phyloP scores from a whole-genome alignment of 2,888 invertebrate species.

The Hofmannophila pseudospretella region DNA sequence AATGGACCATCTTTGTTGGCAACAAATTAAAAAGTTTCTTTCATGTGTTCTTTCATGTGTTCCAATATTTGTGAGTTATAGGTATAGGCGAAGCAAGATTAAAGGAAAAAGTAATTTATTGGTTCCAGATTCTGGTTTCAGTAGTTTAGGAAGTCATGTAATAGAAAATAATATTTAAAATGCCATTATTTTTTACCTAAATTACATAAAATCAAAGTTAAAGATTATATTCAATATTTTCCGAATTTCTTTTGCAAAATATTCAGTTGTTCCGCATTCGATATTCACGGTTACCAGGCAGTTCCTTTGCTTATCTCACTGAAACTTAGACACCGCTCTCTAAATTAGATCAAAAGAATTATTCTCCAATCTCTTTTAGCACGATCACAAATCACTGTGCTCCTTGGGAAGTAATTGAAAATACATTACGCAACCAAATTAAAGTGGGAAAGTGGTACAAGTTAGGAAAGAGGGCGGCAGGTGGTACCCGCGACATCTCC shows the following conservation, averaged over 20 bases:
- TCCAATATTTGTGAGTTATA: slow-evolving; percentile 21
- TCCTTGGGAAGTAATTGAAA: slow-evolving; percentile 76
- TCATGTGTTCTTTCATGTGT: slow-evolving; percentile 10
- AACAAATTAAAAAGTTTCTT: slow-evolving; percentile 23
- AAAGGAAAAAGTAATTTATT: slow-evolving; percentile 12
- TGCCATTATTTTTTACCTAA: too few relatives aligned
- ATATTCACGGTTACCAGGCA: too few relatives aligned
- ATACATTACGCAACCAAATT: slow-evolving; percentile 78
- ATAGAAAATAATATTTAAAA: too few relatives aligned
- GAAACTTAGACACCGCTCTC: slow-evolving; percentile 44
- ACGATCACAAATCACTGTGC: slow-evolving; percentile 70
- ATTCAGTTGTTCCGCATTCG: too few relatives aligned
- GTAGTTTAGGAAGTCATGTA: too few relatives aligned
- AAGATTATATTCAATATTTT: too few relatives aligned
- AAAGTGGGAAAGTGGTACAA: slow-evolving; percentile 75
- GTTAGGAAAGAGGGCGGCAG: slow-evolving; percentile 68
- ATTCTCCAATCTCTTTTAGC: slow-evolving; percentile 63
- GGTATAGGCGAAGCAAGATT: slow-evolving; percentile 13
- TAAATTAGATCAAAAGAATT: slow-evolving; percentile 65
- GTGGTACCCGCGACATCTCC: slow-evolving; percentile 63
- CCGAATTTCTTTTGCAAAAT: too few relatives aligned
- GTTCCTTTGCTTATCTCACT: too few relatives aligned
- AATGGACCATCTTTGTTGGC: slow-evolving; percentile 15
- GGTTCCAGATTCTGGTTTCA: background rate
- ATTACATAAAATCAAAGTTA: too few relatives aligned